Percentiles rank a stretch among this genome's conserved stretches.
Evolutionary conservation across 2,888 invertebrate genomes (phyloP).

Genomic region (Leistus spinibarbis): DNA sequence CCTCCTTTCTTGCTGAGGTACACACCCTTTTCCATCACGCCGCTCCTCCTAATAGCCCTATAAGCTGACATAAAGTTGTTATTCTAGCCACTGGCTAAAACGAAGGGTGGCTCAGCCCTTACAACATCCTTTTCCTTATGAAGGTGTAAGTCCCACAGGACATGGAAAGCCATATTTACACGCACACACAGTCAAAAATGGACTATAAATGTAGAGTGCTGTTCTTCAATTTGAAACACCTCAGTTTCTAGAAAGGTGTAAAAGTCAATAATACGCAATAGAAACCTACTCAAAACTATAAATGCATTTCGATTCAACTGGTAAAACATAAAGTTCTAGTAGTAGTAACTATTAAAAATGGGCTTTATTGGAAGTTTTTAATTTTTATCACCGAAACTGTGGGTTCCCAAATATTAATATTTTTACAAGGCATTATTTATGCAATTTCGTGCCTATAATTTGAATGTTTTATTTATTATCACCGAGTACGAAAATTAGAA

Average conservation of each 20-base stretch:
- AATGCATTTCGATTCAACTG: too few relatives aligned
- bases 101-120: slow-evolving; percentile 30
- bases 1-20: background rate
- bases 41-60: slow-evolving; percentile 40
- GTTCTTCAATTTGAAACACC: background rate
- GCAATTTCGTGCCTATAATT: too few relatives aligned
- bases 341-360: too few relatives aligned
- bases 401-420: too few relatives aligned
- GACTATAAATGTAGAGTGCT: background rate
- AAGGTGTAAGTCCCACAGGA: slow-evolving; percentile 41
- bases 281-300: too few relatives aligned
- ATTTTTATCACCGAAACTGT: background rate
- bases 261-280: background rate
- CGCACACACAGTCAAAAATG: background rate
- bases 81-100: slow-evolving; percentile 44
- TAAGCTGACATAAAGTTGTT: slow-evolving; percentile 44
- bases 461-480: too few relatives aligned
- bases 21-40: slow-evolving; percentile 24
- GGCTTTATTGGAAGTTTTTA: background rate
- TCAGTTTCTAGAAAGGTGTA: background rate
- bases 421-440: too few relatives aligned
- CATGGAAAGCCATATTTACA: background rate
- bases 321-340: too few relatives aligned
- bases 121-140: slow-evolving; percentile 33
- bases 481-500: too few relatives aligned